Evolutionary conservation across 2,797 vertebrate species (phyloP).

Genomic region (Merluccius polli): DNA sequence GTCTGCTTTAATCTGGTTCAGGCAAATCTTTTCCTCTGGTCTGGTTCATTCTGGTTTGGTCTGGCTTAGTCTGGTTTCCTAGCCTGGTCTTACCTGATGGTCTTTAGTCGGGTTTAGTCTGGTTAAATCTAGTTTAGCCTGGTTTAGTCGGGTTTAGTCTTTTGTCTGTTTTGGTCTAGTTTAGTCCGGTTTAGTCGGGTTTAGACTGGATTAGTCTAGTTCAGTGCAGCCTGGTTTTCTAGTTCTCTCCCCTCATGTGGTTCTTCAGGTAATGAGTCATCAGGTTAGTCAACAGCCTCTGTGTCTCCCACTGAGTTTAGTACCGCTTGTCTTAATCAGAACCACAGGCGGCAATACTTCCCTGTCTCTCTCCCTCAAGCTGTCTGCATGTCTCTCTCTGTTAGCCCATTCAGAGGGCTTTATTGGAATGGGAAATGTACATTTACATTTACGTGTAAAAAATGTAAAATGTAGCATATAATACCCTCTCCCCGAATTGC

Average conservation of each 20-base stretch:
- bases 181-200: too few species aligned
- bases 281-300: slow-evolving; percentile 72
- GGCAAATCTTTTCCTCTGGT: neutral
- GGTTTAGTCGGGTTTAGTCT: neutral
- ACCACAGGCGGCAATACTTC: neutral
- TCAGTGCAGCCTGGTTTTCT: slow-evolving; percentile 39
- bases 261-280: slow-evolving; percentile 55
- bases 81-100: neutral
- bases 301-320: slow-evolving; percentile 53
- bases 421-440: neutral
- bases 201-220: neutral
- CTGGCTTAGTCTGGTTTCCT: neutral
- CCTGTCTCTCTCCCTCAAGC: neutral
- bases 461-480: neutral
- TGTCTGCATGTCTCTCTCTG: neutral
- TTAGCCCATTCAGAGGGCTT: neutral
- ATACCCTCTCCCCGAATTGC: neutral
- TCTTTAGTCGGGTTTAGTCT: neutral
- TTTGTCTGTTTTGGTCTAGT: neutral
- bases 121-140: neutral
- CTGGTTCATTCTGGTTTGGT: neutral
- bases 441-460: neutral
- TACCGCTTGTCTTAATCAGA: slow-evolving; percentile 37
- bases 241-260: slow-evolving; percentile 44
- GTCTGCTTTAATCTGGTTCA: neutral